Evolutionary conservation across 2,888 invertebrate species (phyloP), one percentile per base, ranked within the genome.

Genomic region (Lordiphosa fenestrarum): DNA sequence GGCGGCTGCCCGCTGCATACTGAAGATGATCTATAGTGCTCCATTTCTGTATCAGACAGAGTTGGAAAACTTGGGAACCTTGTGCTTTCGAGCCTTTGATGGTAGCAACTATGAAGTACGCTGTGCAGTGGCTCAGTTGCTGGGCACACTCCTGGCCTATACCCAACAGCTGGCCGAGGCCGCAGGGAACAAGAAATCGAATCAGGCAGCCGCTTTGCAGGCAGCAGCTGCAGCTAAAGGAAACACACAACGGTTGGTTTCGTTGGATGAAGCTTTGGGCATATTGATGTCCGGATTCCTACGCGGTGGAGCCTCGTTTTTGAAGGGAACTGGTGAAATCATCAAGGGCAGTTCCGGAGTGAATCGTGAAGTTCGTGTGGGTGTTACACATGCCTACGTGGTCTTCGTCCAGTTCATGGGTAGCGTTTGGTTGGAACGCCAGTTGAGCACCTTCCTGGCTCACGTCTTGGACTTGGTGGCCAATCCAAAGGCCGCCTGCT

Each of bases 341-440:
- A 98, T 98, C 71, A 98, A 98, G 90, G 97, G 98, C 4, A 95
- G 95, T 69, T 96, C 96, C 0, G 95, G 96, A 6, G 95, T 98
- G 0, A 98, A 97, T 88, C 91, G 98, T 66, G 99, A 99, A 91
- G 96, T 99, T 53, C 92, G 99, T 71, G 98, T 99, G 57, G 99
- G 99, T 60, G 96, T 99, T 0, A 98, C 99, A 4, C 97, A 99
- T 91, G 96, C 98, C 0, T 99, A 99, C 88, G 98, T 99, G 23
- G 94, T 96, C 51, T 97, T 99, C 88, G 95, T 97, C 0, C 95
- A 96, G 89, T 94, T 95, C 81, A 93, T 99, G 92, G 99, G 99
- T 30, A 94, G 96, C 6, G 92, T 94, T 1, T 99, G 99, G 99
- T 89, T 99, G 62, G 99, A 99, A 90, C 93, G 96, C 15, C 97